Conservation (phyloP, 2,888 invertebrate species). For the Operophtera brumata region DNA sequence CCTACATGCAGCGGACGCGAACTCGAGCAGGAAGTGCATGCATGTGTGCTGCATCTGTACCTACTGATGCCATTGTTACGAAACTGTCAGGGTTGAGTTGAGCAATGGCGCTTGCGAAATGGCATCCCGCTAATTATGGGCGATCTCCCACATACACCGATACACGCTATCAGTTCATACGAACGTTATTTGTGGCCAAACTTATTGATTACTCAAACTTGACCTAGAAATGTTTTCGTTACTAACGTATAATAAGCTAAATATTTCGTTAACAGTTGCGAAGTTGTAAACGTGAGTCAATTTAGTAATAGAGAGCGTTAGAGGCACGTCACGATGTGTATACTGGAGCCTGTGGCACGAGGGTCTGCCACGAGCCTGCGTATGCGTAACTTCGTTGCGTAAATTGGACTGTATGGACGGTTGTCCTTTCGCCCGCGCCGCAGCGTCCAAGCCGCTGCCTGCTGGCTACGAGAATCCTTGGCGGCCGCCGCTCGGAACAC, state of each 20-base stretch:
- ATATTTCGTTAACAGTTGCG: constrained; percentile 70
- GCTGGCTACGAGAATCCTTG: constrained; percentile 69
- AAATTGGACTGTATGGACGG: constrained; percentile 46
- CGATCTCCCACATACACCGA: constrained; percentile 58
- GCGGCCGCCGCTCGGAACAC: constrained; percentile 76
- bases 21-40: constrained; percentile 78
- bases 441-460: constrained; percentile 61
- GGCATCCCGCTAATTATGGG: constrained; percentile 75
- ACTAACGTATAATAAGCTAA: constrained; percentile 56
- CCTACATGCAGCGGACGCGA: constrained; percentile 57
- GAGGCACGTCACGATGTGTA: constrained; percentile 55
- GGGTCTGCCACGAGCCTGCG: constrained; percentile 25
- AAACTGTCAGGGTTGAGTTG: constrained; percentile 79
- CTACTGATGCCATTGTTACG: constrained; percentile 75
- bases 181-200: background rate
- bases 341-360: constrained; percentile 39
- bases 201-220: constrained; percentile 48
- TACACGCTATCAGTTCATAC: constrained; percentile 6
- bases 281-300: constrained; percentile 70
- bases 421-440: constrained; percentile 62
- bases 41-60: constrained; percentile 77
- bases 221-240: constrained; percentile 51
- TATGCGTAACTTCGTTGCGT: constrained; percentile 56
- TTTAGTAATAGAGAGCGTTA: constrained; percentile 62
- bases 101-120: constrained; percentile 73